These are phyloP conservation scores for Xiphorhynchus erythropygius DNA, from an alignment of 2,797 vertebrate species.

Conservation along the genomic window DNA sequence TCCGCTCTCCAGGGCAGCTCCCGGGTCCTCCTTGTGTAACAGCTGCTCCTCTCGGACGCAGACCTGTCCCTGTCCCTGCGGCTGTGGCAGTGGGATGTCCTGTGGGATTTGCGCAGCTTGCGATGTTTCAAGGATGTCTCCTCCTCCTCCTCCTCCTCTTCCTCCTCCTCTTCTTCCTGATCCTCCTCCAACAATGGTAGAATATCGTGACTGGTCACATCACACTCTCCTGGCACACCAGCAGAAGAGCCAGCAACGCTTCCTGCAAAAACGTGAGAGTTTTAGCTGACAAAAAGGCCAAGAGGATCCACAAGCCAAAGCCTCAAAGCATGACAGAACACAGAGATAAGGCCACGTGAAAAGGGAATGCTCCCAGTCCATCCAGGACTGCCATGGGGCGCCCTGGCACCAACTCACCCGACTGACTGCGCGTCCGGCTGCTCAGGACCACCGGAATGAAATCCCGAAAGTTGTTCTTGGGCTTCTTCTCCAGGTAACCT, in stretches of 20 bases:
- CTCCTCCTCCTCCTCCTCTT: conserved; percentile 68
- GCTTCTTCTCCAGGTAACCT: conserved; percentile 81
- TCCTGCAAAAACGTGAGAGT: conserved; percentile 53
- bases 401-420: conserved; percentile 68
- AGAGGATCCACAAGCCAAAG: background rate
- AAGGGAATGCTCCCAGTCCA: background rate
- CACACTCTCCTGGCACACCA: conserved; percentile 63
- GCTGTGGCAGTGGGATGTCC: conserved; percentile 74
- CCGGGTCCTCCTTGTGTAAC: conserved; percentile 78
- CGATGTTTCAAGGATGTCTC: conserved; percentile 79
- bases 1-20: conserved; percentile 76
- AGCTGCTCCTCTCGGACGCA: conserved; percentile 74
- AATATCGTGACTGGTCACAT: conserved; percentile 72
- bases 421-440: conserved; percentile 82
- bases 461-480: conserved; percentile 83
- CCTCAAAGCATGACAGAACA: background rate
- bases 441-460: conserved; percentile 84
- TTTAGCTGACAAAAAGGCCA: background rate
- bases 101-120: conserved; percentile 82
- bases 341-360: accelerated
- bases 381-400: background rate
- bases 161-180: conserved; percentile 74
- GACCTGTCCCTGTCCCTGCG: conserved; percentile 86
- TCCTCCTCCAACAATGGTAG: conserved; percentile 75
- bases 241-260: conserved; percentile 72